A percentile compares a stretch with the other conserved stretches of the same genome.
phyloP scores from a whole-genome alignment of 2,888 invertebrate species.

The Digitonthophagus gazella region DNA sequence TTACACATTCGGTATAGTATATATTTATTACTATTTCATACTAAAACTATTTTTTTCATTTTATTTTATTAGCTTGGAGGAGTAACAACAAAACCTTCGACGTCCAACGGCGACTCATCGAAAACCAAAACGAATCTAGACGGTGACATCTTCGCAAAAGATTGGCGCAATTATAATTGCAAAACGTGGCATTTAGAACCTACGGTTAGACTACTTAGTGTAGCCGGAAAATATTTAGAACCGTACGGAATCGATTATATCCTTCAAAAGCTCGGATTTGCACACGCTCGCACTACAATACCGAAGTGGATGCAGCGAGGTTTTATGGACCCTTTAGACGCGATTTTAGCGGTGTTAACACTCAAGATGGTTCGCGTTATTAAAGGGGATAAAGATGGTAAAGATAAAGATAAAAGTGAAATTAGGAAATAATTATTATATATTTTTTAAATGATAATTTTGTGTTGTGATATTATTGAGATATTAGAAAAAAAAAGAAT shows the following conservation, averaged over 20 bases:
- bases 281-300: conserved; percentile 96
- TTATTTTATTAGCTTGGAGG: background rate
- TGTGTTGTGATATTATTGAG: conserved; percentile 7
- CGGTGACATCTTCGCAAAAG: conserved; percentile 70
- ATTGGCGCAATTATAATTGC: conserved; percentile 89
- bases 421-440: conserved; percentile 9
- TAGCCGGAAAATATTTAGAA: conserved; percentile 86
- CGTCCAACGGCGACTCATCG: conserved; percentile 26
- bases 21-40: background rate
- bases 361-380: conserved; percentile 62
- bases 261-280: conserved; percentile 94
- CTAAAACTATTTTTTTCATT: background rate
- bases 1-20: too few relatives aligned
- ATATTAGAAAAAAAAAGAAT: too few relatives aligned
- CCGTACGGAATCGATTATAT: conserved; percentile 99
- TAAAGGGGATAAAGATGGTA: conserved; percentile 41
- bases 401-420: conserved; percentile 20
- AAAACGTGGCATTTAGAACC: conserved; percentile 97
- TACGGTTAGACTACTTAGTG: conserved; percentile 68
- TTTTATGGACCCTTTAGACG: conserved; percentile 96
- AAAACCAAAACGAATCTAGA: conserved; percentile 41
- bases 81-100: conserved; percentile 28
- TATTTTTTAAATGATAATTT: background rate
- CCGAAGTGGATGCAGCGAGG: conserved; percentile 99
- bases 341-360: conserved; percentile 79